Percentiles rank a stretch among this genome's conserved stretches.
Evolutionary conservation across 2,888 invertebrate species (phyloP).

Genomic region (Lasioglossum figueresi): DNA sequence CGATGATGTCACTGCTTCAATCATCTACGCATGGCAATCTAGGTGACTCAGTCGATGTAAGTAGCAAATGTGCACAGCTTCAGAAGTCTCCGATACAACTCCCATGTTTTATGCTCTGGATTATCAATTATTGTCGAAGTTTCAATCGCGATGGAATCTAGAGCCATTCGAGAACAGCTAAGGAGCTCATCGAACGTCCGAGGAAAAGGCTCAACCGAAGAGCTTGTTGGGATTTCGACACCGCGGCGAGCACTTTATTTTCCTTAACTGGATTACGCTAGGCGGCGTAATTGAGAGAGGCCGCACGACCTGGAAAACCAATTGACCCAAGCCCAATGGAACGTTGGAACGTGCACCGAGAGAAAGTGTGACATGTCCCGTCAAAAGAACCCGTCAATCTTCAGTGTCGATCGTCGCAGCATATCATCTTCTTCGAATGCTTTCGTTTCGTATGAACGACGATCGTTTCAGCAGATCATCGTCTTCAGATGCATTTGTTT

Average conservation of each 20-base stretch:
- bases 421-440: background rate
- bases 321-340: conserved; percentile 66
- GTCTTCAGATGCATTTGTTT: background rate
- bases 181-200: background rate
- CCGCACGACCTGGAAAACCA: conserved; percentile 65
- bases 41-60: conserved; percentile 4
- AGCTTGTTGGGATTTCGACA: conserved; percentile 42
- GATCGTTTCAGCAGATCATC: no score
- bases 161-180: background rate
- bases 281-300: conserved; percentile 35
- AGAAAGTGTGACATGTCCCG: conserved; percentile 46
- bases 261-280: conserved; percentile 47
- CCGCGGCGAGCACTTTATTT: conserved; percentile 36
- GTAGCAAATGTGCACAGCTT: background rate
- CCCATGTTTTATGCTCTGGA: background rate
- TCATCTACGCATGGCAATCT: conserved; percentile 6
- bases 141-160: background rate
- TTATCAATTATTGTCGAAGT: background rate
- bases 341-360: conserved; percentile 53
- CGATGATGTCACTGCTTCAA: conserved; percentile 40
- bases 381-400: conserved; percentile 40
- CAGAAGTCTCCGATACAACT: background rate
- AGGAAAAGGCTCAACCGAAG: conserved; percentile 3
- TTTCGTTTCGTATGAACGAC: background rate
- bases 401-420: background rate